phyloP scores from a whole-genome alignment of 2,888 invertebrate genomes.

The Tetranychus truncatus region DNA sequence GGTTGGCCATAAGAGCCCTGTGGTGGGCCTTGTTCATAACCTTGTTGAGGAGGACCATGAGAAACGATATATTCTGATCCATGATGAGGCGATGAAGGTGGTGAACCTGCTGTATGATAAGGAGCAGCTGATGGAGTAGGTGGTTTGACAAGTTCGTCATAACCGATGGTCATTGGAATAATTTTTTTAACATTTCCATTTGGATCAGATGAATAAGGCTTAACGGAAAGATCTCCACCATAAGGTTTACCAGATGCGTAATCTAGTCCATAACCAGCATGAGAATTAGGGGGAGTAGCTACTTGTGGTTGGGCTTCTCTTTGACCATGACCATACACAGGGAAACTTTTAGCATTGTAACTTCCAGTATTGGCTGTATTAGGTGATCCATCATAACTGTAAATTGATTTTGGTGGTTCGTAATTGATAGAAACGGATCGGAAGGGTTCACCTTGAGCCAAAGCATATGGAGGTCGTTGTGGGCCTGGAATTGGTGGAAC shows the following conservation, averaged over 20 bases:
- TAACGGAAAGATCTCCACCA: not conserved
- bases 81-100: not conserved
- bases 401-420: slow-evolving; percentile 1
- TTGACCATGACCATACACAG: not conserved
- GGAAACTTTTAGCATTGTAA: not conserved
- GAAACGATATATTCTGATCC: not conserved
- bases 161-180: slow-evolving; percentile 3
- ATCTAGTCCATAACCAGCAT: slow-evolving; percentile 4
- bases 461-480: not conserved
- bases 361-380: not conserved
- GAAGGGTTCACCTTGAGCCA: not conserved
- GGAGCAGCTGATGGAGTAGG: not conserved
- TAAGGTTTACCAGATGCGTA: slow-evolving; percentile 3
- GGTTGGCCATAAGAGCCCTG: not conserved
- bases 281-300: not conserved
- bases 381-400: not conserved
- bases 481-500: not conserved
- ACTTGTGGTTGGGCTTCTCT: not conserved
- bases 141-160: slow-evolving; percentile 9
- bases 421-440: not conserved
- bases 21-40: not conserved
- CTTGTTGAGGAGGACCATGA: not conserved
- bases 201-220: not conserved
- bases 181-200: not conserved
- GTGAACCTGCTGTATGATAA: not conserved